Conservation (phyloP, 2,888 invertebrate genomes). For the Polylopha cassiicola region DNA sequence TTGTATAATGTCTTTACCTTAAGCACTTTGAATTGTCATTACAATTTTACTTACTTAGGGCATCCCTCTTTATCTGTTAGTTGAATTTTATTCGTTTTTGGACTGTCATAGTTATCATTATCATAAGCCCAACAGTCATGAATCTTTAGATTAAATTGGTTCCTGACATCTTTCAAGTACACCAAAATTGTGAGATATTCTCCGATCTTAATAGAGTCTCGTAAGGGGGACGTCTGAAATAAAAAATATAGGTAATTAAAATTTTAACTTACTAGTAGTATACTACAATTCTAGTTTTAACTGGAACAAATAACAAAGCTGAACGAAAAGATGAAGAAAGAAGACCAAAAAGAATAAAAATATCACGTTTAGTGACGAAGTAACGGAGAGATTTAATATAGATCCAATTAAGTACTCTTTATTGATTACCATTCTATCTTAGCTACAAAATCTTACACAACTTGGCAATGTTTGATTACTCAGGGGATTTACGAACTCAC, state of each 20-base stretch:
- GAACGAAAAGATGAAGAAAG: no score
- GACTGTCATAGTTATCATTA: conserved; percentile 76
- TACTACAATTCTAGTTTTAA: no score
- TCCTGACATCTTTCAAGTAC: conserved; percentile 80
- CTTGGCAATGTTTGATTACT: no score
- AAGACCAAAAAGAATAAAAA: no score
- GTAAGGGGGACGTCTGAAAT: conserved; percentile 76
- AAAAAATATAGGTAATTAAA: background rate
- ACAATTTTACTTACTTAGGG: conserved; percentile 71
- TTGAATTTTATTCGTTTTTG: conserved; percentile 78
- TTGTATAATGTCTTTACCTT: conserved; percentile 1
- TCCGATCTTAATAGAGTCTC: conserved; percentile 81
- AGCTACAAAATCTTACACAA: no score
- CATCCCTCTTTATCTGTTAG: conserved; percentile 82
- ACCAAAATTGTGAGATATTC: conserved; percentile 83
- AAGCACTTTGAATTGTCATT: background rate
- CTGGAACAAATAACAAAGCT: no score
- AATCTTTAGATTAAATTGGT: conserved; percentile 81
- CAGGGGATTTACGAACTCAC: conserved; percentile 57
- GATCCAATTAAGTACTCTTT: no score
- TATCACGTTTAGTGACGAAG: no score
- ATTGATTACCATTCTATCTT: no score
- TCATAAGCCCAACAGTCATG: conserved; percentile 86
- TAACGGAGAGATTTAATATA: no score
- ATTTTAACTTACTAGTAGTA: no score